These are phyloP conservation scores for Achatina immaculata DNA, from an alignment of 1,140 invertebrate genomes.

Conservation along the genomic window DNA sequence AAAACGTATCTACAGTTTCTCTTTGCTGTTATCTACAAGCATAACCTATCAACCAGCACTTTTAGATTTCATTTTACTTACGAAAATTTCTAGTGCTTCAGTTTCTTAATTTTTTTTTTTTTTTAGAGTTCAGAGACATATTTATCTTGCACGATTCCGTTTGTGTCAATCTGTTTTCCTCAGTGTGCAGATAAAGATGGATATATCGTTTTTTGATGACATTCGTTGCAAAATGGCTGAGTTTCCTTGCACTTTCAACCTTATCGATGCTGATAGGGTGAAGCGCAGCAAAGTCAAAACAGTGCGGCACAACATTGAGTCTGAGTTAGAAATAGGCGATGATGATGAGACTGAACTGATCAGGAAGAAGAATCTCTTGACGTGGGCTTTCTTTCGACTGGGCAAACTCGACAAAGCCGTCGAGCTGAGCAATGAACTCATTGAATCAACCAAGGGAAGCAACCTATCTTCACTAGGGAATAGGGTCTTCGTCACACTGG, in stretches of 20 bases:
- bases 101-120: too few species aligned
- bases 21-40: too few species aligned
- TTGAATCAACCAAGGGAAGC: neutral
- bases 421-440: neutral
- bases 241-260: conserved; percentile 15
- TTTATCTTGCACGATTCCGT: too few species aligned
- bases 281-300: neutral
- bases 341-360: neutral
- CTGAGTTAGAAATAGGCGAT: neutral
- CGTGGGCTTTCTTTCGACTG: neutral
- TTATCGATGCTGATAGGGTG: neutral
- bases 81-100: too few species aligned
- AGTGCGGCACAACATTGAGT: neutral
- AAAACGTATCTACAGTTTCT: too few species aligned
- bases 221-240: neutral
- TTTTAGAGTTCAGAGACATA: too few species aligned
- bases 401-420: neutral
- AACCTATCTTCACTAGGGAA: neutral
- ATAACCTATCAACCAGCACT: too few species aligned
- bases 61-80: too few species aligned
- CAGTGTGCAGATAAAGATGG: too few species aligned
- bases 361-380: neutral
- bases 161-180: too few species aligned
- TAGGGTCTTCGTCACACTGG: neutral
- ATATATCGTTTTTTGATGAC: too few species aligned